Conservation (phyloP, 2,797 vertebrate genomes). For the Morelia viridis region DNA sequence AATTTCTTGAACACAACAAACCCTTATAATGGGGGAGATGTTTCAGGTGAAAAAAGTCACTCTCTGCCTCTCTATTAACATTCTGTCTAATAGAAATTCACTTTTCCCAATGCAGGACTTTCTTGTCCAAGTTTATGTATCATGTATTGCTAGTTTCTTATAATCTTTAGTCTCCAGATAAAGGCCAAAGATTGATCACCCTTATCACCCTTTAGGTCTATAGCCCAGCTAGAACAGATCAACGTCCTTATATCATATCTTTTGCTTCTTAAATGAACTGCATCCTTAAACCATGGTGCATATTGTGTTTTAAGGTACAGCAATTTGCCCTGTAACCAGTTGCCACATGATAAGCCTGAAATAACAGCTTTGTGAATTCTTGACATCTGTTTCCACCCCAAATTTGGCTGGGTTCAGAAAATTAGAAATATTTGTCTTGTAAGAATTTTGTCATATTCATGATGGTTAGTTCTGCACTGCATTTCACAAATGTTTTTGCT, state of each 20-base stretch:
- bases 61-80: too few species aligned
- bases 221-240: background rate
- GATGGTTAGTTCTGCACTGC: background rate
- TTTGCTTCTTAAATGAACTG: background rate
- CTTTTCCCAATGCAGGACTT: background rate
- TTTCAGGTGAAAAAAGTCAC: background rate
- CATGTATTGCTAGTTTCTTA: background rate
- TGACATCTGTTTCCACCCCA: background rate
- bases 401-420: conserved; percentile 2
- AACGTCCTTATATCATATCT: background rate
- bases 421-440: conserved; percentile 17
- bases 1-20: background rate
- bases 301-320: background rate
- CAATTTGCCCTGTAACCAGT: background rate
- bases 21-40: background rate
- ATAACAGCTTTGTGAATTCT: background rate
- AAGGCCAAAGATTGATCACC: background rate
- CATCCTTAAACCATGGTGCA: background rate
- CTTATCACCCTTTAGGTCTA: background rate
- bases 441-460: conserved; percentile 10
- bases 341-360: background rate
- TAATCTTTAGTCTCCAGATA: background rate
- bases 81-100: too few species aligned
- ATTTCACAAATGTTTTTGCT: conserved; percentile 28
- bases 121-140: too few species aligned